Percentiles rank a stretch among this genome's conserved stretches.
Conservation (phyloP, 2,888 invertebrate genomes). For the Sipha maydis region DNA sequence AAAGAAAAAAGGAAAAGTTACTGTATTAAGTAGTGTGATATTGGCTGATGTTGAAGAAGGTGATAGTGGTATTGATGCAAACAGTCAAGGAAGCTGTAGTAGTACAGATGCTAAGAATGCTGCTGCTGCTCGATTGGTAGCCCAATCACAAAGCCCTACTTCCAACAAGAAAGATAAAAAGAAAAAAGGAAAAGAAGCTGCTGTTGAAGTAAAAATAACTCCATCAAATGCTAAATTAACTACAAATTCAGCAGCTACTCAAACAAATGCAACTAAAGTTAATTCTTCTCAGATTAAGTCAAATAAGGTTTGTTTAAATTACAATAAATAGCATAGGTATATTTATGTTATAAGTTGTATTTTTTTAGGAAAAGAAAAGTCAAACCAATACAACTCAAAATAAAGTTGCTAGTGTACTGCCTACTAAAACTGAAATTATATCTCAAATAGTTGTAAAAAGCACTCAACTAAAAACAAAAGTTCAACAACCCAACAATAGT, state of each 20-base stretch:
- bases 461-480: conserved; percentile 35
- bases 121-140: conserved; percentile 39
- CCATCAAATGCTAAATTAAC: conserved; percentile 18
- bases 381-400: conserved; percentile 33
- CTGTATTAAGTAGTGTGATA: conserved; percentile 44
- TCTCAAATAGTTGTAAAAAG: conserved; percentile 35
- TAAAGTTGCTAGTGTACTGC: conserved; percentile 18
- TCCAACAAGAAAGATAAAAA: conserved; percentile 75
- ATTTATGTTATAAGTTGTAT: background rate
- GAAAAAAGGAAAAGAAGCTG: conserved; percentile 69
- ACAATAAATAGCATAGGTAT: background rate
- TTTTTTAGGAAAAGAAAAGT: conserved; percentile 53
- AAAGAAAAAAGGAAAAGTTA: conserved; percentile 57
- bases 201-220: conserved; percentile 25
- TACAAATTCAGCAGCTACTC: conserved; percentile 57
- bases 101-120: conserved; percentile 77
- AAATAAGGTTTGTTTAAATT: conserved; percentile 49
- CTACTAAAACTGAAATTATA: background rate
- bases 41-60: conserved; percentile 80
- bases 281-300: conserved; percentile 45
- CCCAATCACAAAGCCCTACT: conserved; percentile 31
- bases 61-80: conserved; percentile 89
- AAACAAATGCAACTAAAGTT: conserved; percentile 47
- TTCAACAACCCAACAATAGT: conserved; percentile 44
- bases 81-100: conserved; percentile 88